phyloP scores from a whole-genome alignment of 2,888 invertebrate species.

The Ichneumon xanthorius region DNA sequence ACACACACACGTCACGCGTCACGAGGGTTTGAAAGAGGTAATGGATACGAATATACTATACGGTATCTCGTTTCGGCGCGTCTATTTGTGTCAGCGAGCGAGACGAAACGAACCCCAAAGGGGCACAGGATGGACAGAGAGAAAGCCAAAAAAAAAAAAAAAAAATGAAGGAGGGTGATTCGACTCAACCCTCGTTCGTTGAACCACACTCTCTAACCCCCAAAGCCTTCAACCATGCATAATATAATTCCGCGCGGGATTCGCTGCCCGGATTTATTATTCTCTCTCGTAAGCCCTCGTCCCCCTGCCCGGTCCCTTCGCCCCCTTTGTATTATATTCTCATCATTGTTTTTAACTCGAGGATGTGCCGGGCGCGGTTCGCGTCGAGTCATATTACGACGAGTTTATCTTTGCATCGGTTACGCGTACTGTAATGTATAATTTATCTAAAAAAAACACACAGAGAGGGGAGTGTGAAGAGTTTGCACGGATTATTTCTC shows the following conservation, averaged over 20 bases:
- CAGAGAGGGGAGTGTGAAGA: neutral
- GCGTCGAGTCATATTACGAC: conserved; percentile 49
- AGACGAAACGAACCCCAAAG: conserved; percentile 27
- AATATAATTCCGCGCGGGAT: conserved; percentile 45
- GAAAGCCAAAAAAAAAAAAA: conserved; percentile 3
- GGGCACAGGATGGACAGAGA: conserved; percentile 13
- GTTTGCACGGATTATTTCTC: conserved; percentile 19
- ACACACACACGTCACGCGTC: conserved; percentile 61
- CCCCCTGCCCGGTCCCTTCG: conserved; percentile 27
- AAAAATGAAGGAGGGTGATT: conserved; percentile 42
- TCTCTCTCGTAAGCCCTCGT: conserved; percentile 58
- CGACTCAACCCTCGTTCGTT: conserved; percentile 31
- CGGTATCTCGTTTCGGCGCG: conserved; percentile 54
- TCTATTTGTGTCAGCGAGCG: conserved; percentile 52
- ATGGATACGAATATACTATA: conserved; percentile 74
- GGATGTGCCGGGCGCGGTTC: conserved; percentile 29
- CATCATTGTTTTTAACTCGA: conserved; percentile 62
- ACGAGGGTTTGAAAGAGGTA: conserved; percentile 73
- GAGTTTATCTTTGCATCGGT: conserved; percentile 21
- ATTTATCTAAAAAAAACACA: neutral
- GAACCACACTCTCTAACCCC: conserved; percentile 54
- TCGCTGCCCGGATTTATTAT: conserved; percentile 74
- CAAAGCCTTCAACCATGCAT: conserved; percentile 32
- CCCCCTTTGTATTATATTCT: conserved; percentile 67
- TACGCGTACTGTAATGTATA: neutral